Evolutionary conservation across 1,140 invertebrate species (phyloP).

Genomic region (Spodoptera frugiperda): DNA sequence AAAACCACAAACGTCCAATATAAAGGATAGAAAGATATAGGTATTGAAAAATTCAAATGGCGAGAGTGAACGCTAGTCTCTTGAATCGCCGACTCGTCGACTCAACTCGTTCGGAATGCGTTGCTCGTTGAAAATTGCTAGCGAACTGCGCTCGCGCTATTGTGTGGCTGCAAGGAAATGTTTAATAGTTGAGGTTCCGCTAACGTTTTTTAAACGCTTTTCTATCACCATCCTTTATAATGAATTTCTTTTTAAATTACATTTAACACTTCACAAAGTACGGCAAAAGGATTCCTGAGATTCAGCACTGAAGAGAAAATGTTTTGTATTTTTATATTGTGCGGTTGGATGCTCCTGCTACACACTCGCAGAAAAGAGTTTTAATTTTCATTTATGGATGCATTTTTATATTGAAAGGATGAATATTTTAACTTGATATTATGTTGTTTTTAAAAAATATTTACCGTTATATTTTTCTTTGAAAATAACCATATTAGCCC

Average conservation of each 20-base stretch:
- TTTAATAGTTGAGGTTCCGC: not conserved
- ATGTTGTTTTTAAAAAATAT: too few species aligned
- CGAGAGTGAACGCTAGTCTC: not conserved
- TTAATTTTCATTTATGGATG: too few species aligned
- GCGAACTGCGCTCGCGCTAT: not conserved
- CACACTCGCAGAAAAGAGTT: too few species aligned
- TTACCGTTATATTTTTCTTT: too few species aligned
- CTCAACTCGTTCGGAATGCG: constrained; percentile 8
- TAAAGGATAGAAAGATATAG: not conserved
- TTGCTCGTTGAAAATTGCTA: constrained; percentile 9
- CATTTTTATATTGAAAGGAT: too few species aligned
- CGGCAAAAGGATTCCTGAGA: too few species aligned
- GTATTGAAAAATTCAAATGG: constrained; percentile 34
- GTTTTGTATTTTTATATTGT: too few species aligned
- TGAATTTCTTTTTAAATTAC: not conserved
- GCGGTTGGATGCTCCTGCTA: too few species aligned
- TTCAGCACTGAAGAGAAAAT: too few species aligned
- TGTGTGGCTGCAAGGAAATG: not conserved
- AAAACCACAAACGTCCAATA: not conserved
- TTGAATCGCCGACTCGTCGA: not conserved
- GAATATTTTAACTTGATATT: too few species aligned
- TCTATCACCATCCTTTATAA: not conserved
- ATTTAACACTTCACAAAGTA: too few species aligned
- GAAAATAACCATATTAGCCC: too few species aligned
- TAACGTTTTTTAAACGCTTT: not conserved